Evolutionary conservation across 1,140 invertebrate species (phyloP).

Genomic region (Ridgeia piscesae): DNA sequence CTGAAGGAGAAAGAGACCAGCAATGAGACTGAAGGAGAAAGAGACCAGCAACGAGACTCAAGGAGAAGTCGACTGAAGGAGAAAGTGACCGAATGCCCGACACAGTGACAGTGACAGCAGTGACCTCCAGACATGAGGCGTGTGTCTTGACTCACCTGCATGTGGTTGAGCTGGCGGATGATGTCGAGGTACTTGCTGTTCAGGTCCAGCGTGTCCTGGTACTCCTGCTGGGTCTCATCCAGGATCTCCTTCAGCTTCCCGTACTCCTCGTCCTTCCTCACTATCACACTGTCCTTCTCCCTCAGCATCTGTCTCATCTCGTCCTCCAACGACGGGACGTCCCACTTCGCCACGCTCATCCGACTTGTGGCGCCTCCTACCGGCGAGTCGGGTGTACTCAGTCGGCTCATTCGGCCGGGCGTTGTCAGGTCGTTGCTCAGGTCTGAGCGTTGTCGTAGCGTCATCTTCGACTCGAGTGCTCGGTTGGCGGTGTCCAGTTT

Average conservation of each 20-base stretch:
- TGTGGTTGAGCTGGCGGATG: conserved; percentile 21
- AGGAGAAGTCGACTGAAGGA: no score
- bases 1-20: no score
- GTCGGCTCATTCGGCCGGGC: not conserved
- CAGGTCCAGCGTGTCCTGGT: conserved; percentile 10
- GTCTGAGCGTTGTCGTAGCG: not conserved
- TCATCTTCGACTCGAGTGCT: not conserved
- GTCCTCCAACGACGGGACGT: not conserved
- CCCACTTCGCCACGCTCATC: not conserved
- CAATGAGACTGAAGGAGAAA: no score
- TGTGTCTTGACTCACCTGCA: conserved; percentile 3
- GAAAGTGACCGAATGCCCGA: no score
- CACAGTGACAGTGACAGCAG: no score
- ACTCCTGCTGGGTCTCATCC: conserved; percentile 11
- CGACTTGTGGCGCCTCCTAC: not conserved
- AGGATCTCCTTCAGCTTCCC: conserved; percentile 17
- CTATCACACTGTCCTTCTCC: conserved; percentile 17
- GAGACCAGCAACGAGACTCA: no score
- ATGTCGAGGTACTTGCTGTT: conserved; percentile 22
- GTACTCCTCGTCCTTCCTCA: conserved; percentile 15
- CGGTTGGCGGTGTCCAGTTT: not conserved
- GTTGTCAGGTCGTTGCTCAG: not conserved
- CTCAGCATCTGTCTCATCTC: conserved; percentile 6
- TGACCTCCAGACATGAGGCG: no score
- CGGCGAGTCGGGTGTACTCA: not conserved